Base-by-base conservation (phyloP, 1,140 invertebrate species). In the Ips typographus region DNA sequence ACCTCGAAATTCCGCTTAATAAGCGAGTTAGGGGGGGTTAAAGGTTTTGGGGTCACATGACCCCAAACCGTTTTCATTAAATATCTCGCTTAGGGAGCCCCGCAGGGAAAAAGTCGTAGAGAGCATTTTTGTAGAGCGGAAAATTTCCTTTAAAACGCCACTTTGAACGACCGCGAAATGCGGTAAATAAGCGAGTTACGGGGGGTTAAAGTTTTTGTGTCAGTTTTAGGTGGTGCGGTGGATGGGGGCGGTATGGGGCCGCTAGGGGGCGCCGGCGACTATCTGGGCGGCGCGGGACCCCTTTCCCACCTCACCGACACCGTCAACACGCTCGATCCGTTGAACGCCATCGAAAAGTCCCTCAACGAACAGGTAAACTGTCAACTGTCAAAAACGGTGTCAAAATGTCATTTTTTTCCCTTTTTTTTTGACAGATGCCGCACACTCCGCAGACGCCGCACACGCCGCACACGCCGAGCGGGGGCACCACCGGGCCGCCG, bases 261-360 rank as follows among this genome's bases (percentile, higher is more conserved):
- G 65, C 71, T 65, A 70, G 82, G 80, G 69, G 84, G 83, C 40
- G 84, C 81, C 69, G 84, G 88, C 65, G 88, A 89, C 74, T 89
- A 85, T 71, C 80, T 83, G 3, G 84, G 84, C 64, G 88, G 88
- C 22, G 85, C 85, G 22, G 87, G 88, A 51, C 89, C 92, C 40
- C 79, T 93, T 4, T 89, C 89, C 38, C 91, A 93, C 77, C 80
- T 93, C n/a, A 91, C 87, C 75, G 92, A 94, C 69, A 91, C 90
- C 56, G 90, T 93, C 56, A 93, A 92, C 78, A 91, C 91, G 3
- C 83, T 95, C 52, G 93, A 95, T 82, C 91, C 93, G 40, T 84
- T 95, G 1, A 94, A 94, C 80, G 92, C 93, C 41, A 95, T 95
- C 90, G 93, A 95, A 78, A 95, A 95, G 79, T 90, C 90, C 71